These are phyloP conservation scores for Muscina levida DNA, from an alignment of 2,888 invertebrate genomes.

Conservation along the genomic window DNA sequence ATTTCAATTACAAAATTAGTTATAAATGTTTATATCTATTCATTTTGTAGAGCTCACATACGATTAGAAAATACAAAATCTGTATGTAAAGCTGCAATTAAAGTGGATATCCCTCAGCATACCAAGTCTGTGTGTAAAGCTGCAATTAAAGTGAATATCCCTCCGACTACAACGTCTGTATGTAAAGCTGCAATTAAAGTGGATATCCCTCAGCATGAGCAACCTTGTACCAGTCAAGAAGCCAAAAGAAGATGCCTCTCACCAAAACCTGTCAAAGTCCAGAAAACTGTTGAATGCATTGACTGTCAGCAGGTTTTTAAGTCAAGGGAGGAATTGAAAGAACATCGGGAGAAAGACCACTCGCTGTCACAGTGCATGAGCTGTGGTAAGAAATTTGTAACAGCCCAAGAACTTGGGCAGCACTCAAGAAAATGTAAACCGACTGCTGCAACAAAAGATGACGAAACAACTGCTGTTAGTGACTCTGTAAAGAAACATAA, in stretches of 20 bases:
- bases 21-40: too few species aligned
- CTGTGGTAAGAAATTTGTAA: conserved; percentile 86
- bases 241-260: not conserved
- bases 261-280: not conserved
- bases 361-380: conserved; percentile 85
- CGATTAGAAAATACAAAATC: too few species aligned
- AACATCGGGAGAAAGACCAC: conserved; percentile 84
- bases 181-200: not conserved
- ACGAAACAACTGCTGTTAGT: not conserved
- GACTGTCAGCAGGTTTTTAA: conserved; percentile 66
- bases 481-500: not conserved
- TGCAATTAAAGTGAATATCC: not conserved
- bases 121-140: too few species aligned
- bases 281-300: conserved; percentile 42
- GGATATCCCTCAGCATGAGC: conserved; percentile 15
- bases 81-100: too few species aligned
- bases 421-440: conserved; percentile 82
- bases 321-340: conserved; percentile 83
- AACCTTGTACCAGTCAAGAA: conserved; percentile 51
- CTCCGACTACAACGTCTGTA: too few species aligned
- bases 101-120: too few species aligned
- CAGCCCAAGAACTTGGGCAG: conserved; percentile 87
- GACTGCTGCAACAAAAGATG: not conserved
- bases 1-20: too few species aligned
- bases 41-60: too few species aligned